phyloP scores from a whole-genome alignment of 2,797 vertebrate genomes.

The Aldrovandia affinis region DNA sequence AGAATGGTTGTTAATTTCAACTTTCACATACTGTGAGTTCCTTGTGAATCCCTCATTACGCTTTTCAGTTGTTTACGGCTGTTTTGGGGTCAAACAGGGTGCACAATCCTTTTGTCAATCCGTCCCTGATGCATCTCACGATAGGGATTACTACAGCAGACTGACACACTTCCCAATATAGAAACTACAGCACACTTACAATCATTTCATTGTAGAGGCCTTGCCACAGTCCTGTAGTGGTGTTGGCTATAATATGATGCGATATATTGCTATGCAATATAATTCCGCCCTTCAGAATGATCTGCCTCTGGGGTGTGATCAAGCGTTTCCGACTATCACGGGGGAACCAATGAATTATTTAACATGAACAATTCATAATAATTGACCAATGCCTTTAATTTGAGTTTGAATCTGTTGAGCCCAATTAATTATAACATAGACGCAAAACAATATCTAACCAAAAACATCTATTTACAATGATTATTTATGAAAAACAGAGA shows the following conservation, averaged over 20 bases:
- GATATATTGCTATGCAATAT: no score
- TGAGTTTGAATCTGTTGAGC: neutral
- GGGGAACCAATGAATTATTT: neutral
- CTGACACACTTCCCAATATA: neutral
- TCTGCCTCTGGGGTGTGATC: neutral
- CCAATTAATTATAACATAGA: neutral
- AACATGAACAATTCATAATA: neutral
- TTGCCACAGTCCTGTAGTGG: neutral
- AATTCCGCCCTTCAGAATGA: neutral
- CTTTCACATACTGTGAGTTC: neutral
- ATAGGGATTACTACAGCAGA: neutral
- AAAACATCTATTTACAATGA: neutral
- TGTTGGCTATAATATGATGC: neutral
- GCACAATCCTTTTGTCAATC: neutral
- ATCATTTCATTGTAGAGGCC: neutral
- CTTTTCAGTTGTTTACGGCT: neutral
- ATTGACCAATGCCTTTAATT: neutral
- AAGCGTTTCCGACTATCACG: neutral
- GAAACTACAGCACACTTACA: neutral
- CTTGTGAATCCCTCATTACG: neutral
- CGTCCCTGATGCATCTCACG: neutral
- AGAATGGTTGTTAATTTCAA: neutral
- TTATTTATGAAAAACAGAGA: neutral
- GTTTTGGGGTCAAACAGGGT: neutral
- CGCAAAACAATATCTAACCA: neutral